Conservation (phyloP, 1,140 invertebrate species). For the Cardiocondyla obscurior region DNA sequence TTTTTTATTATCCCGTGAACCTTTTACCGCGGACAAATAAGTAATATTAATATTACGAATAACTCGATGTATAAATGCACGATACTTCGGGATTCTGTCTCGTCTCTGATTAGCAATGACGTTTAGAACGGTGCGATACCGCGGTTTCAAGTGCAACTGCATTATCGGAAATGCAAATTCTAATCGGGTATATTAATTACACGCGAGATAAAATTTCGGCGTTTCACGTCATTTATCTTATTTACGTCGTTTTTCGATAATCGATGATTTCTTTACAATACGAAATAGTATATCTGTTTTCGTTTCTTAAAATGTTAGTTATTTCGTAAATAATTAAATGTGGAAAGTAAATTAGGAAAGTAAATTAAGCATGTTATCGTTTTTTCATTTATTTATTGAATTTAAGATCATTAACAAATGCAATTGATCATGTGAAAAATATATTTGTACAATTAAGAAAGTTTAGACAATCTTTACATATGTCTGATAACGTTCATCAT, state of each 20-base stretch:
- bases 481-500: too few relatives aligned
- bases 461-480: too few relatives aligned
- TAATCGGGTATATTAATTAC: neutral
- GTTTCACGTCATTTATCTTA: conserved; percentile 5
- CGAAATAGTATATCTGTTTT: neutral
- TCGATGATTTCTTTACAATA: neutral
- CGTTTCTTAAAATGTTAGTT: neutral
- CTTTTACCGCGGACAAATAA: neutral
- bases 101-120: neutral
- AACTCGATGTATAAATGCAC: neutral
- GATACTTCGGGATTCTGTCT: neutral
- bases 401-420: too few relatives aligned
- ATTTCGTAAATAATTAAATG: too few relatives aligned
- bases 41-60: neutral
- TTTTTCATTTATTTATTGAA: too few relatives aligned
- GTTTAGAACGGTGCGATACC: neutral
- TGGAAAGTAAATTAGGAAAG: too few relatives aligned
- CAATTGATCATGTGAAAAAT: too few relatives aligned
- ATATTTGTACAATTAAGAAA: too few relatives aligned
- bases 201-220: neutral
- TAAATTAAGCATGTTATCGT: too few relatives aligned
- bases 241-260: neutral
- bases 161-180: neutral
- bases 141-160: neutral
- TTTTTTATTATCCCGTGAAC: neutral